A percentile compares a stretch with the other conserved stretches of the same genome.
phyloP scores from a whole-genome alignment of 2,888 invertebrate species.

The Tenthredo livida region DNA sequence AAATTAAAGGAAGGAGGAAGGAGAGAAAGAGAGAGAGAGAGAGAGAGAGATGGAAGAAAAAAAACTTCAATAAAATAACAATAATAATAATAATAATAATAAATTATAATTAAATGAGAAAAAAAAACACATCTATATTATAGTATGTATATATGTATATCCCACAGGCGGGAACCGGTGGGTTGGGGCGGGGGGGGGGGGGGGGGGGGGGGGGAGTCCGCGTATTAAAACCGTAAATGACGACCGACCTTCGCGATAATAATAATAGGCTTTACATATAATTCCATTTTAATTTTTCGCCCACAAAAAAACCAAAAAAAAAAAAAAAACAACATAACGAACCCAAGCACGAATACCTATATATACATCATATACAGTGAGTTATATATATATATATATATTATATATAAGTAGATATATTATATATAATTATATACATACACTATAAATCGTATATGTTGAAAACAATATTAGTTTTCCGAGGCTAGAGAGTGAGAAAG shows the following conservation, averaged over 20 bases:
- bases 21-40: not conserved
- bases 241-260: conserved; percentile 45
- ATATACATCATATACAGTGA: not conserved
- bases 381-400: not conserved
- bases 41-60: not conserved
- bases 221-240: conserved; percentile 41
- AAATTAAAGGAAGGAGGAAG: conserved; percentile 50
- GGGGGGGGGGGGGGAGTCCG: not conserved
- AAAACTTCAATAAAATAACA: not conserved
- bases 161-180: not conserved
- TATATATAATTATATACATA: not conserved
- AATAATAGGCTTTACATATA: conserved; percentile 44
- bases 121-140: not conserved
- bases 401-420: too few relatives aligned
- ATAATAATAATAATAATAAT: not conserved
- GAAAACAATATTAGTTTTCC: not conserved
- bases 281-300: conserved; percentile 1
- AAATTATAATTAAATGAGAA: conserved; percentile 4
- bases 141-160: not conserved
- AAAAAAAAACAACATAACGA: not conserved
- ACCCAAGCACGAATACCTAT: not conserved
- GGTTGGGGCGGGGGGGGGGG: too few relatives aligned
- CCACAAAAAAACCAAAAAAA: not conserved
- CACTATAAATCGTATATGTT: not conserved
- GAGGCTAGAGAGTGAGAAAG: conserved; percentile 54